Conservation (phyloP, 2,797 vertebrate species). For the Bradypodion ventrale region DNA sequence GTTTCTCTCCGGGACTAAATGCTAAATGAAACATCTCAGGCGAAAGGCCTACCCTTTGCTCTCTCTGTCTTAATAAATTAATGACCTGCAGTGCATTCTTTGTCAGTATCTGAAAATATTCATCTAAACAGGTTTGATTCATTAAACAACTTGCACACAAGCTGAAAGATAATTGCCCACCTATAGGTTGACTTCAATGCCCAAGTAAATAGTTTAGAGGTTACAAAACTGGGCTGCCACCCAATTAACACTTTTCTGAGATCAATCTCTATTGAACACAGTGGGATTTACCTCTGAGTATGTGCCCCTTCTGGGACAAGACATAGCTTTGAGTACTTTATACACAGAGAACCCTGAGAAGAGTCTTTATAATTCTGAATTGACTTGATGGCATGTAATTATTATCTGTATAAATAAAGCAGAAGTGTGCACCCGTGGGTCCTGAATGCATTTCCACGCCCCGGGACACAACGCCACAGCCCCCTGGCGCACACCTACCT, state of each 20-base stretch:
- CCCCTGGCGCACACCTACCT: too few relatives aligned
- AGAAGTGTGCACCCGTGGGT: too few relatives aligned
- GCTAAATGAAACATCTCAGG: conserved; percentile 25
- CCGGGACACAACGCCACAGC: too few relatives aligned
- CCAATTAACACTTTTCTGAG: background rate
- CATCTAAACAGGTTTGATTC: background rate
- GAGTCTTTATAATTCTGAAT: too few relatives aligned
- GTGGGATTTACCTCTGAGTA: background rate
- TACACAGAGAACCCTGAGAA: too few relatives aligned
- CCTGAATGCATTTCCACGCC: too few relatives aligned
- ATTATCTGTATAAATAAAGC: too few relatives aligned
- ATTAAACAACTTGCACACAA: conserved; percentile 14
- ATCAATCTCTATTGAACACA: background rate
- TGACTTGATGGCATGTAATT: too few relatives aligned
- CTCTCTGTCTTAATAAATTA: conserved; percentile 20
- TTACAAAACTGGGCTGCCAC: background rate
- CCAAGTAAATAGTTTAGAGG: background rate
- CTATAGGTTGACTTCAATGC: background rate
- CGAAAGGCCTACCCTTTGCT: background rate
- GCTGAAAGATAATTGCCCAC: background rate
- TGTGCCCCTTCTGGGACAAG: too few relatives aligned
- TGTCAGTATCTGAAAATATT: conserved; percentile 7
- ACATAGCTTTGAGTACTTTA: too few relatives aligned
- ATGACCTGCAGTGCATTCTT: conserved; percentile 28
- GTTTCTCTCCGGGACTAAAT: conserved; percentile 41